Conservation (phyloP, 2,113 vertebrate species). For the Prochilodus magdalenae region DNA sequence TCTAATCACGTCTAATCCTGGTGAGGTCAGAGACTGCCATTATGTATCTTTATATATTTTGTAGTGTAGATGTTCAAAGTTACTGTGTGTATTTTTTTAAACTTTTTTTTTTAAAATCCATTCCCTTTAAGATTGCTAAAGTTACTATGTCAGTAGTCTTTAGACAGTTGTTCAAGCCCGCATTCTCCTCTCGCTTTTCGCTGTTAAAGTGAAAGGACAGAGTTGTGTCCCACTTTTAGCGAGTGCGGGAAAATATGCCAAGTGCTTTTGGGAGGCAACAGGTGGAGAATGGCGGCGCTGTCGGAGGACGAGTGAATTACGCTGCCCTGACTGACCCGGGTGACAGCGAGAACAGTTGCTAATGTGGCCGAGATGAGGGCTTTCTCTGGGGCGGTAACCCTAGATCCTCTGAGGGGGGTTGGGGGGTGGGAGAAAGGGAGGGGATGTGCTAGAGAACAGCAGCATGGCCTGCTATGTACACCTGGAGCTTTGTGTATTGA, state of each 20-base stretch:
- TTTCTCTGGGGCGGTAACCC: slow-evolving; percentile 39
- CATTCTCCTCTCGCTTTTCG: slow-evolving; percentile 22
- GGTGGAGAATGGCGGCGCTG: slow-evolving; percentile 50
- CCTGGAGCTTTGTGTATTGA: slow-evolving; percentile 55
- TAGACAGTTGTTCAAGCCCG: slow-evolving; percentile 41
- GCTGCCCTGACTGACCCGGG: slow-evolving; percentile 38
- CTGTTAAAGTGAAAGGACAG: slow-evolving; percentile 46
- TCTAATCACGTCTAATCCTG: too few relatives aligned
- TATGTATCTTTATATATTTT: too few relatives aligned
- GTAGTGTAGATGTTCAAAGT: too few relatives aligned
- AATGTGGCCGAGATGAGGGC: slow-evolving; percentile 42
- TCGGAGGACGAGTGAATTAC: slow-evolving; percentile 40
- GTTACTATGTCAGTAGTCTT: not conserved
- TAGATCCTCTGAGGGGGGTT: slow-evolving; percentile 17
- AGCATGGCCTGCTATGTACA: slow-evolving; percentile 50
- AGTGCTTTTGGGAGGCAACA: slow-evolving; percentile 46
- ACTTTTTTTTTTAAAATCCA: too few relatives aligned
- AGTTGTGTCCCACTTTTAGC: slow-evolving; percentile 39
- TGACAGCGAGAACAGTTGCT: slow-evolving; percentile 54
- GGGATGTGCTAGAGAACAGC: slow-evolving; percentile 60
- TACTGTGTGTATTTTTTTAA: not conserved
- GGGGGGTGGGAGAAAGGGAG: not conserved
- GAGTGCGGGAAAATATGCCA: slow-evolving; percentile 44
- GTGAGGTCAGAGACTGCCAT: too few relatives aligned
- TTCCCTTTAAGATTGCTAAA: too few relatives aligned